Evolutionary conservation across 92 coral and sea anemone genomes (phyloP), one percentile per base, ranked within the genome.

Genomic region (Actinernus sp.): DNA sequence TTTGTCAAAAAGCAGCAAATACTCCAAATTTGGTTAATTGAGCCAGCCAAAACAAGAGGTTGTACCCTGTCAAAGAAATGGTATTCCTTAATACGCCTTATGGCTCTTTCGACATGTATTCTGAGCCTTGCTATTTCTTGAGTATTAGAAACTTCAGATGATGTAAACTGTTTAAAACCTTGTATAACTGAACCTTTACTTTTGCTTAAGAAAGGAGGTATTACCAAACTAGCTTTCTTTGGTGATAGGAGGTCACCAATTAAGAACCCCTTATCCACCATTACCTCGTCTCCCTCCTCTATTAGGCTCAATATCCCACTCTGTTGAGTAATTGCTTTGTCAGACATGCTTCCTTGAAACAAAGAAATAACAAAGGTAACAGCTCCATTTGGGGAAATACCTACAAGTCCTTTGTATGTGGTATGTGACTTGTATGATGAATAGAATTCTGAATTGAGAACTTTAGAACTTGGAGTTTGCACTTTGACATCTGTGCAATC

Each of bases 151-250:
- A 77, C 74, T 49, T 85, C 86, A 26, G 48, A 60, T 54, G 85
- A 81, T 31, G 73, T 68, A 21, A 76, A 62, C 63, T 83, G 84
- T n/a, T 58, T 63, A n/a, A n/a, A n/a, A n/a, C n/a, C n/a, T n/a
- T n/a, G n/a, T n/a, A n/a, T n/a, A 58, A 85, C 70, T 26, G 56
- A 19, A 21, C 81, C 85, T 48, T 69, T 61, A n/a, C n/a, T n/a
- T n/a, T n/a, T n/a, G n/a, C n/a, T n/a, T n/a, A n/a, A n/a, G 39
- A 84, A 84, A 53, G 85, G 91, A 49, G 91, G 91, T 14, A 77
- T 43, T 31, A 68, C 70, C 39, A 84, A 74, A 32, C 27, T 24
- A 49, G 46, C 39, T 17, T 66, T 76, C 53, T 14, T 14, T 37
- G 55, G 74, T 38, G 83, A 78, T 46, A 83, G 57, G 60, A 81